A percentile compares a stretch with the other conserved stretches of the same genome.
These are phyloP conservation scores for Epinotia ramella DNA, from an alignment of 2,888 invertebrate species.

Conservation along the genomic window DNA sequence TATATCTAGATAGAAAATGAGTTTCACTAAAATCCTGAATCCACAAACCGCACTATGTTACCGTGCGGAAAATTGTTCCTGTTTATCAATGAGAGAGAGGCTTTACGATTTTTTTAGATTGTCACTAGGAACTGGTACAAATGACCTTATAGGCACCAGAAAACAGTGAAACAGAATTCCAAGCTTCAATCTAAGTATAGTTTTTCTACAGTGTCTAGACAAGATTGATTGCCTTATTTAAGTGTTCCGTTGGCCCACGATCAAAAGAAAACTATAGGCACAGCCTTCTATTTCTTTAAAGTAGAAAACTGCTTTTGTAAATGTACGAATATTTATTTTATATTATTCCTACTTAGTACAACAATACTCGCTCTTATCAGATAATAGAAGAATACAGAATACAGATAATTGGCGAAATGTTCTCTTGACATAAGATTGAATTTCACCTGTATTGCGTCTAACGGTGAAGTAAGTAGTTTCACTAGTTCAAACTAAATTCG, in stretches of 20 bases:
- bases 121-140: no score
- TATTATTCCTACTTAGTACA: no score
- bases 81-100: background rate
- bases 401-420: no score
- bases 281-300: background rate
- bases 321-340: background rate
- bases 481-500: no score
- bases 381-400: no score
- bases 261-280: conserved; percentile 14
- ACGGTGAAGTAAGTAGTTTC: no score
- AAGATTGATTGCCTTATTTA: conserved; percentile 39
- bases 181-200: conserved; percentile 25
- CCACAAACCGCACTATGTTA: background rate
- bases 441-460: no score
- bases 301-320: background rate
- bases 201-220: conserved; percentile 18
- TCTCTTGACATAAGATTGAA: no score
- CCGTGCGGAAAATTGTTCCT: background rate
- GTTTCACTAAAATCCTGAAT: background rate
- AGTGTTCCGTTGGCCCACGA: conserved; percentile 27
- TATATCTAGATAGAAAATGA: background rate
- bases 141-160: background rate
- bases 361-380: no score
- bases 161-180: conserved; percentile 13
- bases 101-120: no score